Base-by-base conservation (phyloP, 2,113 vertebrate genomes). In the Aegypius monachus region DNA sequence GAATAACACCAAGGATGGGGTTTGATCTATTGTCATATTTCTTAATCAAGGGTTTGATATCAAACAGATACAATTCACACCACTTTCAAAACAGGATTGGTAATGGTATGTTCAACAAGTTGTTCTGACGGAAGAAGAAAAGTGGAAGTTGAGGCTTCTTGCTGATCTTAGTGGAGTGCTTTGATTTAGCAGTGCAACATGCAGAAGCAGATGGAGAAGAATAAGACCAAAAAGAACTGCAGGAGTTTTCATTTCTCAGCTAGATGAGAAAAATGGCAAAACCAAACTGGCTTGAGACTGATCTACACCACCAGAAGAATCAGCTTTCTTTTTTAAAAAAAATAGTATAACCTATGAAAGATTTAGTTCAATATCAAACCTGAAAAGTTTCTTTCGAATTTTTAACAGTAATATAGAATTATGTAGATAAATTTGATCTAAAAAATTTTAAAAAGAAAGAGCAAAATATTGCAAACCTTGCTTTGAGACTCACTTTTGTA, bases 111-210 rank as follows among this genome's bases (percentile, higher is more conserved):
- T 47, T 82, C 79, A 83, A 43, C 23, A 81, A 83, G 26, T 70
- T 82, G 26, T 36, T 87, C 48, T 77, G 62, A 67, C 21, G 66
- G 81, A 74, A 92, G 63, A 83, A 83, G 38, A 66, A 74, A 91
- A 82, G 34, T 55, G 26, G 26, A 87, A 92, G 32, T 18, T 75
- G 83, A 70, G 66, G 34, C 27, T 85, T 63, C 40, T 88, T 87
- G 72, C 61, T 88, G 55, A 38, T 78, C 47, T 93, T 70, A 45
- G 74, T 40, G 68, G 40, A 86, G 52, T n/a, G n/a, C 26, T 89
- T 89, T 93, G 74, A 68, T 92, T 95, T 94, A 95, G n/a, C 42
- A 88, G 63, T 42, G 36, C 86, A 90, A 70, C 58, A 42, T 38
- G 48, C 26, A 81, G 48, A 70, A 93, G 79, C 81, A 92, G 83